phyloP scores from a whole-genome alignment of 2,888 invertebrate species.

The Drosophila formosana region DNA sequence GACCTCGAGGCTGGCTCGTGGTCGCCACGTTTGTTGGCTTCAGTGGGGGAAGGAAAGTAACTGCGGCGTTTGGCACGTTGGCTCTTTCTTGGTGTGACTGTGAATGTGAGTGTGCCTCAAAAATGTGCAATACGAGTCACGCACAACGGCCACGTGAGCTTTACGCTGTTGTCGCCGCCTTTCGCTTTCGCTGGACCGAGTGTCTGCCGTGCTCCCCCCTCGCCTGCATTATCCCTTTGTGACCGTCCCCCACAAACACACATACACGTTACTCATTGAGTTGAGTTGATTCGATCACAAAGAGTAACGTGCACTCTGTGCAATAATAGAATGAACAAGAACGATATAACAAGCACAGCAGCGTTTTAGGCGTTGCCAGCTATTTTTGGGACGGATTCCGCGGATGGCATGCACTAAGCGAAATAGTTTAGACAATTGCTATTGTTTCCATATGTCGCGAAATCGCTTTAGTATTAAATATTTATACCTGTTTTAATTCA shows the following conservation, averaged over 20 bases:
- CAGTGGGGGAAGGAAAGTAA: neutral
- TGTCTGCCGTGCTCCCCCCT: neutral
- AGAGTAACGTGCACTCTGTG: conserved; percentile 1
- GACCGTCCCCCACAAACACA: neutral
- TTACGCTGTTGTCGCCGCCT: conserved; percentile 10
- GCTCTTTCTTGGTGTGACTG: conserved; percentile 22
- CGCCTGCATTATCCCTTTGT: conserved; percentile 1
- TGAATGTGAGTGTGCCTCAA: conserved; percentile 40
- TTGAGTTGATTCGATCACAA: conserved; percentile 24
- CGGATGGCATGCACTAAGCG: neutral
- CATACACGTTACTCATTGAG: conserved; percentile 23
- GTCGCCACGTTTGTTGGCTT: conserved; percentile 26
- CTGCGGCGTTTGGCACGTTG: conserved; percentile 36
- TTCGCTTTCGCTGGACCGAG: conserved; percentile 4
- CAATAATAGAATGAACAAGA: conserved; percentile 5
- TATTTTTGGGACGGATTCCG: conserved; percentile 6
- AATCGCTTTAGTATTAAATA: neutral
- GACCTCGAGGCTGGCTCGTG: conserved; percentile 25
- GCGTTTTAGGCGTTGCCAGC: conserved; percentile 51
- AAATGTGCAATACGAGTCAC: conserved; percentile 57
- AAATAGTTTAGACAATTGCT: neutral
- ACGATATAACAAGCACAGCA: conserved; percentile 22
- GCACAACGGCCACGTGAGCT: conserved; percentile 60
- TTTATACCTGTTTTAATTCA: neutral
- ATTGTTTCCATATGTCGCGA: neutral